Evolutionary conservation across 2,797 vertebrate species (phyloP), one percentile per base, ranked within the genome.

Genomic region (Pempheris klunzingeri): DNA sequence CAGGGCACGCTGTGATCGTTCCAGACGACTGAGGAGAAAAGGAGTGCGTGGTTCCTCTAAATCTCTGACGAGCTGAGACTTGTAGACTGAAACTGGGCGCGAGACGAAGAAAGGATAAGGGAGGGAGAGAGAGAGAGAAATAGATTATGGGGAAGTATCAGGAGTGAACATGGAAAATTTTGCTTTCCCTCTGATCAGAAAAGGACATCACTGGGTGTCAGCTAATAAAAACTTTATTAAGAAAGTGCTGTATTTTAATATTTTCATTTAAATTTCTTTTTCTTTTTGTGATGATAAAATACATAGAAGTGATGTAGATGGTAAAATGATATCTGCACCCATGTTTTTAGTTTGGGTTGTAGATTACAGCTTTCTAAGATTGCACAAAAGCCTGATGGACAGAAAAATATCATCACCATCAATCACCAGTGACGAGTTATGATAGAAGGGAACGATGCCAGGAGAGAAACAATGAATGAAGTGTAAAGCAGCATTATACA

Each of bases 81-180:
- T 65, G 94, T 91, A 93, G 93, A 95, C 79, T 93, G 95, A 95
- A 95, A 95, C 94, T 95, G 91, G 90, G 90, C 49, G 87, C 76
- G 80, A 90, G 88, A 24, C 28, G 46, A 80, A 87, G 87, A 90
- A 90, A 92, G 84, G 84, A 86, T 82, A 82, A 85, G 90, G 82
- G 88, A 85, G 90, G 83, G 90, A 58, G 78, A 69, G 87, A 84
- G 87, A 84, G 74, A 85, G 71, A 88, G 73, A 81, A 81, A 83
- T 76, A 86, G 83, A 87, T 90, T 86, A 85, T 49, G 47, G 64
- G 50, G 73, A 85, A 83, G 90, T 86, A 86, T 89, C 86, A 52
- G 72, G 79, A 54, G 55, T 83, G 77, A 82, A 85, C 64, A 52
- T 78, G 73, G 78, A 71, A 81, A 64, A 26, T 39, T 76, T 77